A percentile compares a stretch with the other conserved stretches of the same genome.
Evolutionary conservation across 92 coral and sea anemone species (phyloP).

Genomic region (Galaxea fascicularis): DNA sequence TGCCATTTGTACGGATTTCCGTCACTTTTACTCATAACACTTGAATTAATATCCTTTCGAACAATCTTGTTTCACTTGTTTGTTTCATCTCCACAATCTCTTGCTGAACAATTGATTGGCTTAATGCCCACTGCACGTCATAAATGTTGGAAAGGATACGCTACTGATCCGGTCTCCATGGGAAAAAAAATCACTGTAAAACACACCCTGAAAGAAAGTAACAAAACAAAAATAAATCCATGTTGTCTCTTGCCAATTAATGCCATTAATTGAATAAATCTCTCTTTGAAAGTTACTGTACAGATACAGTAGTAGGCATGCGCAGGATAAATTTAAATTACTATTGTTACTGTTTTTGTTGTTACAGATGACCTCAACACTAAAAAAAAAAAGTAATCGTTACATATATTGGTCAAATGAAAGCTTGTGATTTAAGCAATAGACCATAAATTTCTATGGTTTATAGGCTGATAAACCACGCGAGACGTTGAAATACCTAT

Average conservation of each 20-base stretch:
- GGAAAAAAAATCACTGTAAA: slow-evolving; percentile 14
- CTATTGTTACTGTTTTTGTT: background rate
- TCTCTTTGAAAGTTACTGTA: background rate
- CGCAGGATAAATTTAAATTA: no score
- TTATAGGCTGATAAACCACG: no score
- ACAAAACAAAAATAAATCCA: background rate
- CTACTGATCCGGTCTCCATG: slow-evolving; percentile 15
- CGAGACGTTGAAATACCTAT: no score
- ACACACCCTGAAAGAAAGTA: slow-evolving; percentile 21
- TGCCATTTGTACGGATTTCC: background rate
- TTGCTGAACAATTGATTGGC: background rate
- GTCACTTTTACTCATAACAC: slow-evolving; percentile 15
- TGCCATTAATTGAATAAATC: background rate
- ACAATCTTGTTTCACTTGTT: background rate
- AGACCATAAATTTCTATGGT: no score
- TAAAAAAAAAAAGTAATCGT: no score
- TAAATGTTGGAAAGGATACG: background rate
- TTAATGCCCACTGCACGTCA: background rate
- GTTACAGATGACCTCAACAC: no score
- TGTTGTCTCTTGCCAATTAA: background rate
- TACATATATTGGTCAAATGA: no score
- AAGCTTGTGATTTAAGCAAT: no score
- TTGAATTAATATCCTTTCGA: background rate
- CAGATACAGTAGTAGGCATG: no score
- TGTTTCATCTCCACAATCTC: no score